These are phyloP conservation scores for Zoanthus gigantus DNA, from an alignment of 92 coral and sea anemone genomes.

Conservation along the genomic window DNA sequence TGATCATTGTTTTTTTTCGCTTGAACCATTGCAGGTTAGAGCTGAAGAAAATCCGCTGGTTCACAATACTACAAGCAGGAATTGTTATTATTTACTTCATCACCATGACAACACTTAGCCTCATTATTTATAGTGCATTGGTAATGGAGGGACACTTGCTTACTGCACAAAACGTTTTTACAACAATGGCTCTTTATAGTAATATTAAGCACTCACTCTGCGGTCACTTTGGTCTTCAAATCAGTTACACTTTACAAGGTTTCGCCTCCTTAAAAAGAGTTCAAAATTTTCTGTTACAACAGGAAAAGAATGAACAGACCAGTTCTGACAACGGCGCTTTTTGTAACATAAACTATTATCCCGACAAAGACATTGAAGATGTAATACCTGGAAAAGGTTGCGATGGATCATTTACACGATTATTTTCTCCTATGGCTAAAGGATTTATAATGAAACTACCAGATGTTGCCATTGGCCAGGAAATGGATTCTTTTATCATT, in stretches of 20 bases:
- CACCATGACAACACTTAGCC: constrained; percentile 33
- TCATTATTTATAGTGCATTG: constrained; percentile 29
- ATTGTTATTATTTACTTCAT: constrained; percentile 31
- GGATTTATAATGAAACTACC: not conserved
- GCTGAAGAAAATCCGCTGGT: constrained; percentile 35
- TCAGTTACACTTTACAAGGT: constrained; percentile 38
- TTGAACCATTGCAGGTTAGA: constrained; percentile 24
- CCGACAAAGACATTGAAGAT: constrained; percentile 28
- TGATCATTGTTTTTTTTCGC: not conserved
- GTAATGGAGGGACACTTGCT: constrained; percentile 32
- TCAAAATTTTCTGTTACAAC: constrained; percentile 15
- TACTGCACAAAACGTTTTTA: constrained; percentile 39
- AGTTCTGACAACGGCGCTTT: constrained; percentile 14
- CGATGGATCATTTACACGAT: constrained; percentile 19
- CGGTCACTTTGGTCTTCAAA: constrained; percentile 40
- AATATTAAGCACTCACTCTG: constrained; percentile 41
- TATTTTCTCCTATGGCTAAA: constrained; percentile 26
- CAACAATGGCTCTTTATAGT: constrained; percentile 38
- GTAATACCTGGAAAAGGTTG: constrained; percentile 26
- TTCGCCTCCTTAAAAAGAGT: constrained; percentile 33
- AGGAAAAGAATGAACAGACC: not conserved
- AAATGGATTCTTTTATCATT: not conserved
- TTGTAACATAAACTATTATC: not conserved
- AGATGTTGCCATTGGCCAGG: not conserved
- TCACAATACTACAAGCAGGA: constrained; percentile 35